Conservation (phyloP, 1,140 invertebrate genomes). For the Myzus persicae region DNA sequence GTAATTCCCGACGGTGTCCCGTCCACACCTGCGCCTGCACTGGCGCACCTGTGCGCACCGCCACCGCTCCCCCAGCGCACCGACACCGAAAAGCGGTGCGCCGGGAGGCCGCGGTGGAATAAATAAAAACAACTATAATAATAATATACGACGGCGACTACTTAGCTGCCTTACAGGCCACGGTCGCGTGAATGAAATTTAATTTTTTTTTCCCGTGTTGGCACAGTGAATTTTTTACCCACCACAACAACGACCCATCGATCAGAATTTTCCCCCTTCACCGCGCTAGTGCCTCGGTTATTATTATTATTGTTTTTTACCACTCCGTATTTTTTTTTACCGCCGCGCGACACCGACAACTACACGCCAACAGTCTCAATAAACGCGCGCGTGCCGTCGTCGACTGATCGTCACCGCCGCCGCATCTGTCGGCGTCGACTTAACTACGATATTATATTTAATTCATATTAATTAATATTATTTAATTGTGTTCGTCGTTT, state of each 20-base stretch:
- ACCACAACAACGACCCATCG: not conserved
- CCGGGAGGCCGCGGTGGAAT: not conserved
- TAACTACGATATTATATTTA: not conserved
- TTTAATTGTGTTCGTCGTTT: not conserved
- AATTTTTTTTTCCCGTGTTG: slow-evolving; percentile 39
- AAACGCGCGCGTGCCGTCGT: slow-evolving; percentile 47
- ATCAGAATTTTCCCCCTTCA: slow-evolving; percentile 50
- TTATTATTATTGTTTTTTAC: slow-evolving; percentile 18
- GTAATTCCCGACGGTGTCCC: slow-evolving; percentile 37
- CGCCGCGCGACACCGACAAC: not conserved
- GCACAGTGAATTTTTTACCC: slow-evolving; percentile 45
- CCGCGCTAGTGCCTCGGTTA: not conserved
- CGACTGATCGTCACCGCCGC: not conserved
- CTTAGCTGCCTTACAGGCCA: not conserved
- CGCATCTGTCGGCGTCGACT: not conserved
- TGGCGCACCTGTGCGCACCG: slow-evolving; percentile 48
- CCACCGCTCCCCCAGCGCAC: not conserved
- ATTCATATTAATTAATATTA: not conserved
- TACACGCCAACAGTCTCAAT: not conserved
- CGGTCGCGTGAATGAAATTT: slow-evolving; percentile 53
- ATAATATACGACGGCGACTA: not conserved
- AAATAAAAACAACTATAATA: slow-evolving; percentile 22
- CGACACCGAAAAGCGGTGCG: not conserved
- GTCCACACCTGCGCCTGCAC: slow-evolving; percentile 54
- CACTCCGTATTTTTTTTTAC: slow-evolving; percentile 1